Evolutionary conservation across 1,140 invertebrate genomes (phyloP).

Genomic region (Amyelois transitella): DNA sequence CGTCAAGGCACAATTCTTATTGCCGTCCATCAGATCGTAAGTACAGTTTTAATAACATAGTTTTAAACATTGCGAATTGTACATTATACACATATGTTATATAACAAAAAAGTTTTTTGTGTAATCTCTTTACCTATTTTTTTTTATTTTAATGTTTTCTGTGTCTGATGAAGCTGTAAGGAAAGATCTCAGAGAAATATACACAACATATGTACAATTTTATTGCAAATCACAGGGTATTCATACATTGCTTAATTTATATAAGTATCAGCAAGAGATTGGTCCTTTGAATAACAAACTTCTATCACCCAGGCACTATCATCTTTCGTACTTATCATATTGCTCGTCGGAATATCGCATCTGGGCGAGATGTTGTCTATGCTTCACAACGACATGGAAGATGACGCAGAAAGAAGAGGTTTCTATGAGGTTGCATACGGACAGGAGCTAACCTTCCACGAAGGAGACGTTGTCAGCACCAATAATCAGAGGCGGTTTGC

Average conservation of each 20-base stretch:
- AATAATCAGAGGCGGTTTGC: conserved; percentile 61
- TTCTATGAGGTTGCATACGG: conserved; percentile 52
- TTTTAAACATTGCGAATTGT: too few relatives aligned
- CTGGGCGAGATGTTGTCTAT: conserved; percentile 59
- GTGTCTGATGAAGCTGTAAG: too few relatives aligned
- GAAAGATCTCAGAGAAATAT: too few relatives aligned
- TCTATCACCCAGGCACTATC: conserved; percentile 54
- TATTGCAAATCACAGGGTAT: too few relatives aligned
- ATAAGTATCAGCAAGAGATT: too few relatives aligned
- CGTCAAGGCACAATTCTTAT: conserved; percentile 66
- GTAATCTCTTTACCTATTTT: too few relatives aligned
- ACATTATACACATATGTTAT: too few relatives aligned
- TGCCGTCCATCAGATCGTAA: conserved; percentile 69
- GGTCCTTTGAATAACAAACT: too few relatives aligned
- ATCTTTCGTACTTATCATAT: conserved; percentile 59
- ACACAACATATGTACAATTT: neutral
- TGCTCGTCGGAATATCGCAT: conserved; percentile 62
- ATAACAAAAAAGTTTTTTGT: too few relatives aligned
- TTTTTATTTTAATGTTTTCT: too few relatives aligned
- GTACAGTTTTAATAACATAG: conserved; percentile 23
- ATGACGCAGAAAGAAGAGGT: conserved; percentile 56
- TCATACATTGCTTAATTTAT: too few relatives aligned
- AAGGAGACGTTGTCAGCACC: conserved; percentile 54
- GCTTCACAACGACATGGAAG: conserved; percentile 64
- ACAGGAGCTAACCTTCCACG: conserved; percentile 46